Evolutionary conservation across 2,888 invertebrate genomes (phyloP).

Genomic region (Xylophagus ater): DNA sequence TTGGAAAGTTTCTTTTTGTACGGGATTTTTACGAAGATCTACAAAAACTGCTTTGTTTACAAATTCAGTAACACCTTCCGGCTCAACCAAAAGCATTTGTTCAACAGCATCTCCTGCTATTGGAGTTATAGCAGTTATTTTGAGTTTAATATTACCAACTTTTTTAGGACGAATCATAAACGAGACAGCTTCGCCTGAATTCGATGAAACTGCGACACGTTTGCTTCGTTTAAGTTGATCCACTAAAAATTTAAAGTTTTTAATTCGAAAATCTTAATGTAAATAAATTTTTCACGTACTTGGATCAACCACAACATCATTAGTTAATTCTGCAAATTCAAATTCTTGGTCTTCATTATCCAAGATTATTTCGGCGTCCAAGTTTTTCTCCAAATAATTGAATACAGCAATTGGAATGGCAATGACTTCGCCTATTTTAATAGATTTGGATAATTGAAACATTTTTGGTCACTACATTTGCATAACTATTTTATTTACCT

Average conservation of each 20-base stretch:
- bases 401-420: constrained; percentile 78
- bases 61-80: constrained; percentile 66
- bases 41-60: constrained; percentile 62
- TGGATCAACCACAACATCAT: constrained; percentile 57
- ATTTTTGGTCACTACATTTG: neutral
- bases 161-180: constrained; percentile 70
- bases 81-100: constrained; percentile 60
- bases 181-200: constrained; percentile 63
- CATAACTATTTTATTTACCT: constrained; percentile 2
- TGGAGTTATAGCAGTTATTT: constrained; percentile 63
- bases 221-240: constrained; percentile 30
- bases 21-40: constrained; percentile 49
- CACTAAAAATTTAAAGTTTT: neutral
- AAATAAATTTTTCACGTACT: constrained; percentile 47
- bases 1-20: constrained; percentile 51
- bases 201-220: constrained; percentile 46
- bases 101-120: constrained; percentile 71
- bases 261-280: neutral
- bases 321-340: constrained; percentile 68
- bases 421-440: constrained; percentile 66
- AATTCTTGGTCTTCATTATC: constrained; percentile 71
- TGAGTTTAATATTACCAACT: constrained; percentile 62
- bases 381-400: constrained; percentile 72
- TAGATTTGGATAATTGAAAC: no score
- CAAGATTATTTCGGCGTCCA: constrained; percentile 70